Evolutionary conservation across 2,797 vertebrate genomes (phyloP).

Genomic region (Amniataba percoides): DNA sequence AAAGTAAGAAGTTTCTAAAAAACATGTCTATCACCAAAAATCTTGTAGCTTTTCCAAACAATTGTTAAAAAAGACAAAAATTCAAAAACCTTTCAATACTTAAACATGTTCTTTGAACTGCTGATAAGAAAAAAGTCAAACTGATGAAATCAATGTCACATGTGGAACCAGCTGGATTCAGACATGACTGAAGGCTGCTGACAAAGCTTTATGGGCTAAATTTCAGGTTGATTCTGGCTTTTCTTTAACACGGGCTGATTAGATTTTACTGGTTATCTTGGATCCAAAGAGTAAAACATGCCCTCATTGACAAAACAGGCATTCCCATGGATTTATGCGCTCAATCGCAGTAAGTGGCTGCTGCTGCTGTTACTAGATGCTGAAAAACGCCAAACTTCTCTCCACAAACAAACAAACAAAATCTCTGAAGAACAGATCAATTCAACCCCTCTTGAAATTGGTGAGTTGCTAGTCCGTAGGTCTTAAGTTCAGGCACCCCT

Average conservation of each 20-base stretch:
- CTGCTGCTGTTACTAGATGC: neutral
- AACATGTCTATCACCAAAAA: neutral
- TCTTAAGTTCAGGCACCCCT: too few species aligned
- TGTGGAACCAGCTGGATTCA: neutral
- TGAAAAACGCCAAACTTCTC: neutral
- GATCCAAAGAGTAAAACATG: neutral
- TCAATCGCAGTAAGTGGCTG: neutral
- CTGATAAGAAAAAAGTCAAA: neutral
- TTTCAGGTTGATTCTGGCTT: neutral
- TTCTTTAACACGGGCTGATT: neutral
- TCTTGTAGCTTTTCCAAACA: neutral
- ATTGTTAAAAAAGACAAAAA: neutral
- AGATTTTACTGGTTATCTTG: neutral
- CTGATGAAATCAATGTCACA: neutral
- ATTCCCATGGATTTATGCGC: neutral
- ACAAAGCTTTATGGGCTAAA: neutral
- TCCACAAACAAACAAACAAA: neutral
- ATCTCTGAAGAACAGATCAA: neutral
- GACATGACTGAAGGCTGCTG: neutral
- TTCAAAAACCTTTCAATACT: too few species aligned
- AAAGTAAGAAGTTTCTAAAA: neutral
- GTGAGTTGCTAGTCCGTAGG: fast-evolving
- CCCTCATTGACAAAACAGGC: neutral
- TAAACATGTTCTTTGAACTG: neutral
- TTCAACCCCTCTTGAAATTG: neutral